Percentiles rank a stretch among this genome's conserved stretches.
These are phyloP conservation scores for Sparus aurata DNA, from an alignment of 2,797 vertebrate species.

Conservation along the genomic window DNA sequence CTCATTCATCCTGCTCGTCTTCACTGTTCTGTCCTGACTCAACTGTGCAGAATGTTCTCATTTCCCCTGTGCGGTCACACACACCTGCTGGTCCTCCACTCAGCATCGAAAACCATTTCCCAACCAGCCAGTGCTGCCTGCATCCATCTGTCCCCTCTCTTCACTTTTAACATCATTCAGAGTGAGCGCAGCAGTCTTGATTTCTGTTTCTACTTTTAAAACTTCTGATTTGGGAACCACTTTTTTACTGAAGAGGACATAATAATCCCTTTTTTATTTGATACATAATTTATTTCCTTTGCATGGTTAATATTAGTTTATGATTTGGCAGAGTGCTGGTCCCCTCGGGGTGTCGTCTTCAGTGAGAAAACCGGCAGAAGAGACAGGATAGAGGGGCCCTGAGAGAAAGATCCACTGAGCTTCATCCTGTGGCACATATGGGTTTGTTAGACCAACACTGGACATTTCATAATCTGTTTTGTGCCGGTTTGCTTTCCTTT, in stretches of 20 bases:
- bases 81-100: conserved; percentile 46
- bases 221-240: neutral
- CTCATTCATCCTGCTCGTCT: conserved; percentile 51
- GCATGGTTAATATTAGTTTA: neutral
- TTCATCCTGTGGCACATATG: conserved; percentile 13
- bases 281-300: neutral
- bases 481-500: conserved; percentile 26
- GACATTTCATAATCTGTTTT: conserved; percentile 23
- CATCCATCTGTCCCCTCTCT: conserved; percentile 40
- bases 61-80: conserved; percentile 42
- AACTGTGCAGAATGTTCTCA: conserved; percentile 64
- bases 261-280: neutral
- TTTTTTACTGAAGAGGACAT: neutral
- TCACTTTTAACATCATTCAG: conserved; percentile 10
- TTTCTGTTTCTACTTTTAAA: conserved; percentile 4
- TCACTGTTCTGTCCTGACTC: conserved; percentile 54
- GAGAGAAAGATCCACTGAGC: conserved; percentile 16
- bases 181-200: neutral
- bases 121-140: conserved; percentile 28
- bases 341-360: neutral
- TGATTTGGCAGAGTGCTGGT: neutral
- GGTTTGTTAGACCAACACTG: conserved; percentile 30
- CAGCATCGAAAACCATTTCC: conserved; percentile 44
- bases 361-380: neutral
- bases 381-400: neutral